Conservation (phyloP, 2,113 vertebrate species). For the Opisthocomus hoazin region DNA sequence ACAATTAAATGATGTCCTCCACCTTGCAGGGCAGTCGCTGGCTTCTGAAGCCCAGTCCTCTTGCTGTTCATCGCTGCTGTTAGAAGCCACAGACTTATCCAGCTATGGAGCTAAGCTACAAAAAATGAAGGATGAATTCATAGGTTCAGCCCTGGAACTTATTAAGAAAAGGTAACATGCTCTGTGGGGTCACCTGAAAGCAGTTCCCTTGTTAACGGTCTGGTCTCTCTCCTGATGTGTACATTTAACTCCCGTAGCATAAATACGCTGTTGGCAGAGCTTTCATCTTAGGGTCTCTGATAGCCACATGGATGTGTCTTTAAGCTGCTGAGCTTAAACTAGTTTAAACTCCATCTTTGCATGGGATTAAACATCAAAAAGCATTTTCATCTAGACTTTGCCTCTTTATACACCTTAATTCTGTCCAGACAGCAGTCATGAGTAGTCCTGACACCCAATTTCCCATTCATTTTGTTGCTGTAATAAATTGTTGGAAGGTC, state of each 20-base stretch:
- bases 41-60: conserved; percentile 76
- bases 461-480: background rate
- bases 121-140: conserved; percentile 87
- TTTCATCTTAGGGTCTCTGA: background rate
- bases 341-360: background rate
- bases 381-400: conserved; percentile 6
- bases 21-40: conserved; percentile 64
- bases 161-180: conserved; percentile 88
- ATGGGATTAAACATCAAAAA: background rate
- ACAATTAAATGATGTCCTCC: conserved; percentile 40
- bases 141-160: conserved; percentile 85
- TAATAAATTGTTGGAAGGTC: background rate
- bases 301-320: background rate
- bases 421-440: background rate
- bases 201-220: background rate
- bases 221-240: background rate
- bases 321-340: conserved; percentile 1
- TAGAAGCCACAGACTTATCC: conserved; percentile 84
- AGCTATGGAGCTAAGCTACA: conserved; percentile 87
- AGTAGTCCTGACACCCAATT: background rate
- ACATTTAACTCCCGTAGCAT: background rate
- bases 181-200: background rate
- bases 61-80: conserved; percentile 84
- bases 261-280: background rate
- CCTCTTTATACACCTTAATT: background rate